Evolutionary conservation across 2,888 invertebrate species (phyloP), one percentile per base, ranked within the genome.

Genomic region (Ennomos quercinarius): DNA sequence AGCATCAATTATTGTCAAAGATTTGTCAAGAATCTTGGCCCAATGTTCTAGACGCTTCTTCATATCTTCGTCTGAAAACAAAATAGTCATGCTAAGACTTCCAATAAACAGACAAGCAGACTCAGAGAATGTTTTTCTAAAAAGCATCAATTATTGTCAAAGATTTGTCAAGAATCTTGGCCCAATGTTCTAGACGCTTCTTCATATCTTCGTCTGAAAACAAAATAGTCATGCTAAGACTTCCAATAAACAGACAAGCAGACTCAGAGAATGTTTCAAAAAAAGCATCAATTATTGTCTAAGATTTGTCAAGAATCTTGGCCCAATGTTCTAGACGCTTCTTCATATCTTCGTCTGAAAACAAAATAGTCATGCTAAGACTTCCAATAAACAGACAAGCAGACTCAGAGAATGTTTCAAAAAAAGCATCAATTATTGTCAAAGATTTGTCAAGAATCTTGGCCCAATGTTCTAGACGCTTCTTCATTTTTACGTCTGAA

Each of bases 281-380:
- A 27, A 27, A 6, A 27, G 3, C 6, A 6, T 17, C 27, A 6
- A 6, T 6, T 27, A 27, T 27, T 27, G 17, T 3, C 17, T 2
- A 17, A 17, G 3, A n/a, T n/a, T n/a, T n/a, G n/a, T n/a, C n/a
- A n/a, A 96, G 94, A 10, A 84, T 66, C 37, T 83, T 82, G 10
- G 94, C 94, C 93, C 95, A 96, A 0, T 95, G 95, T 39, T 84
- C 76, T 50, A 97, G 67, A n/a, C 92, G 93, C 10, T 81, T 73
- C 48, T 95, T 81, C 2, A 96, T 93, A 0, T 83, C 77, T 38
- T 80, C 76, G 85, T 96, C 96, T 96, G 73, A 10, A 84, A 82
- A 52, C 2, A 50, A 64, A n/a, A n/a, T n/a, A n/a, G n/a, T n/a
- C n/a, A n/a, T n/a, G n/a, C n/a, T n/a, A n/a, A n/a, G n/a, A n/a